A percentile compares a stretch with the other conserved stretches of the same genome.
phyloP scores from a whole-genome alignment of 92 coral and sea anemone species.

The Epizoanthus stellaris region DNA sequence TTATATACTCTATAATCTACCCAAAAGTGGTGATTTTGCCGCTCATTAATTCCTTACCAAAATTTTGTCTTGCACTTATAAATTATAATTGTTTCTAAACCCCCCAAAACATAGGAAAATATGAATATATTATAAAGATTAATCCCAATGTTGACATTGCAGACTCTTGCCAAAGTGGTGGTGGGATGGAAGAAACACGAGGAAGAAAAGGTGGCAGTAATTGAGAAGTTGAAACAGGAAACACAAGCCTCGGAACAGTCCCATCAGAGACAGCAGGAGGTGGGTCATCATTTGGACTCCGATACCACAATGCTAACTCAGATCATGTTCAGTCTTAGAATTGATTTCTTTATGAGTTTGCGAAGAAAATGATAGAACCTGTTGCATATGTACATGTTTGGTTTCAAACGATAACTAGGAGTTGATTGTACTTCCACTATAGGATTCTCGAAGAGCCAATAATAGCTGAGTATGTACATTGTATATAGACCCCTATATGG shows the following conservation, averaged over 20 bases:
- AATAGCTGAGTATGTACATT: no score
- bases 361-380: no score
- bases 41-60: neutral
- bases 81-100: neutral
- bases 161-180: slow-evolving; percentile 99
- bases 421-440: no score
- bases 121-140: no score
- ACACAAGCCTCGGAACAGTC: slow-evolving; percentile 83
- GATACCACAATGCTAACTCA: neutral
- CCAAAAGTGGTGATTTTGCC: neutral
- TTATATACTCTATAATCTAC: no score
- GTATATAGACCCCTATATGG: no score
- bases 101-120: no score
- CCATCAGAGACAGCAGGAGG: slow-evolving; percentile 95
- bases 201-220: slow-evolving; percentile 80
- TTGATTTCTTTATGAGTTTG: no score
- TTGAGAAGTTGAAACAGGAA: slow-evolving; percentile 83
- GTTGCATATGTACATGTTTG: no score
- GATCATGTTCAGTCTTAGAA: neutral
- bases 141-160: neutral
- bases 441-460: no score
- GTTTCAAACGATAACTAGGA: no score
- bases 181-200: slow-evolving; percentile 99
- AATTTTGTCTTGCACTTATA: neutral
- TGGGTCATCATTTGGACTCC: neutral